Base-by-base conservation (phyloP, 2,888 invertebrate species). In the Melieria omissa region DNA sequence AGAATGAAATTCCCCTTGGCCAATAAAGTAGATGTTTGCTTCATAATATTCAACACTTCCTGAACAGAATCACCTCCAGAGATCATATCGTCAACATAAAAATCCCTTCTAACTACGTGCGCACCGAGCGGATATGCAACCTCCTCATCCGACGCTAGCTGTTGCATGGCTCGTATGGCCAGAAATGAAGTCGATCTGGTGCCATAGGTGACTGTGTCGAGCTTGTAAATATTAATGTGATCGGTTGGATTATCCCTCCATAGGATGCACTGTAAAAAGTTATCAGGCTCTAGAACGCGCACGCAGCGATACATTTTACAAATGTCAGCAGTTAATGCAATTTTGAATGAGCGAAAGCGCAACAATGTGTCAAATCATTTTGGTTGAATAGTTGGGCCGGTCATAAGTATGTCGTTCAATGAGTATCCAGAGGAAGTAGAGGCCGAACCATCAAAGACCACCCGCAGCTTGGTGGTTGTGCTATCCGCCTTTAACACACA, bases 11-110 rank as follows among this genome's bases (percentile, higher is more conserved):
- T 68, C 4, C 71, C 75, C 1, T n/a, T 46, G 4, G 41, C 14
- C 0, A 72, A 63, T 8, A 70, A 42, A 1, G 9, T 4, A 12
- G 65, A 49, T 14, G 62, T 65, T 69, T 75, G 65, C 4, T 55
- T 5, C 1, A n/a, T 16, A 41, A 73, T 75, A 49, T 65, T 49
- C 1, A 4, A 4, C 3, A 71, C 73, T 42, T 75, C 66, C 16
- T 68, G 45, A 3, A 61, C 55, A 9, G 74, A 60, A 10, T 69
- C 45, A 6, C 65, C 71, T 4, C 73, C 73, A 0, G 75, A 70
- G 3, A 74, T 74, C 41, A 75, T 29, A 41, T 73, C 73, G 52
- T 75, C 74, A 3, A 75, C 74, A 41, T 74, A 73, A 55, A 75
- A 74, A 55, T 75, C 73, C 3, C 74, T 47, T 9, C 6, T 47